Conservation (phyloP, 2,888 invertebrate species). For the Phaonia tiefii region DNA sequence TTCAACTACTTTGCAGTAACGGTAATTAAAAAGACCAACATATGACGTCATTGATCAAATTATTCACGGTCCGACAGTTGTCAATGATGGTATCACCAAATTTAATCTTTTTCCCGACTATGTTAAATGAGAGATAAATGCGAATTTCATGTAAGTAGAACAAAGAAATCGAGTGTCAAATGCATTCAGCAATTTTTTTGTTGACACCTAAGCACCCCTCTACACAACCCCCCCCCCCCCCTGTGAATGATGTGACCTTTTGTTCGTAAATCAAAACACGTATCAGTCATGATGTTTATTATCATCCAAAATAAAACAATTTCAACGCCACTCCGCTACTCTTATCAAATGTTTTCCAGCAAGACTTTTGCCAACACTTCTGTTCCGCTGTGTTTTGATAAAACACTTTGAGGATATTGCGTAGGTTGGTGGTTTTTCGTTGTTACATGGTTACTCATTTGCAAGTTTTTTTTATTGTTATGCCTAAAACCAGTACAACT, state of each 20-base stretch:
- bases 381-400: constrained; percentile 41
- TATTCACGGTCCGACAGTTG: too few relatives aligned
- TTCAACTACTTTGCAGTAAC: background rate
- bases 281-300: constrained; percentile 32
- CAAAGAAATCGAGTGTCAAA: background rate
- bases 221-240: constrained; percentile 13
- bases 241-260: background rate
- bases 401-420: constrained; percentile 50
- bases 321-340: background rate
- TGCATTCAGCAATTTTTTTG: background rate
- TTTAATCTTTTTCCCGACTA: background rate
- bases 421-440: constrained; percentile 53
- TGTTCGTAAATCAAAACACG: constrained; percentile 27
- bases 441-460: constrained; percentile 52
- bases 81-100: too few relatives aligned
- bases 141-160: background rate
- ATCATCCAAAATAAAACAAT: background rate
- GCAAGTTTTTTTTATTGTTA: constrained; percentile 26
- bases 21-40: background rate
- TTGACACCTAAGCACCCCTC: constrained; percentile 7
- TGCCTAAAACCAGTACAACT: background rate
- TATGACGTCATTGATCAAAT: constrained; percentile 5
- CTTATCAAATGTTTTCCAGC: background rate
- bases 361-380: background rate
- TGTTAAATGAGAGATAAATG: background rate